Percentiles rank a stretch among this genome's conserved stretches.
Conservation (phyloP, 2,113 vertebrate species). For the Leptosomus discolor region DNA sequence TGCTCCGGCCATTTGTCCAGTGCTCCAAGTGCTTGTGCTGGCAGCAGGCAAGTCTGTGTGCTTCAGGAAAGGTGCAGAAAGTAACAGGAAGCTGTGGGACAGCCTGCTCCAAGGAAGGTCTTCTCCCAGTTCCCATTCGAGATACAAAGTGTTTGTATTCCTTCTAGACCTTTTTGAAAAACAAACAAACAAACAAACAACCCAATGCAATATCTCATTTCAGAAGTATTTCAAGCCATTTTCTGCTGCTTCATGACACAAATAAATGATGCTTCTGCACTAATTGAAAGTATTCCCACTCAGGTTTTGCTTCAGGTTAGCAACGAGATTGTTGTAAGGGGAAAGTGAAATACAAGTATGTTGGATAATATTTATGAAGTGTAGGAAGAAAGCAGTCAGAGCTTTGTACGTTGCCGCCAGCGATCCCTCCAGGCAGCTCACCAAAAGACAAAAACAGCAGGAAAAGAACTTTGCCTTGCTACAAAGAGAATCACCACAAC, state of each 20-base stretch:
- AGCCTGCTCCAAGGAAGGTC: not conserved
- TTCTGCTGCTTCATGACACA: not conserved
- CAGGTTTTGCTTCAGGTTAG: not conserved
- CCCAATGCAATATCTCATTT: not conserved
- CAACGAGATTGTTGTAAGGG: not conserved
- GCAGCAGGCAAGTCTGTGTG: not conserved
- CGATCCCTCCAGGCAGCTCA: not conserved
- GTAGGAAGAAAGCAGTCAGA: not conserved
- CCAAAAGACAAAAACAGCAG: not conserved
- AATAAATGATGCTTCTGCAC: not conserved
- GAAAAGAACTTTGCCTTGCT: not conserved
- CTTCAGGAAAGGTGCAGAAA: not conserved
- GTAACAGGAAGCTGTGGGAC: not conserved
- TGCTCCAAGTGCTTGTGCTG: not conserved
- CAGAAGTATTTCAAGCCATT: not conserved
- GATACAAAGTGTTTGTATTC: not conserved
- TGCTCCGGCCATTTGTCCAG: not conserved
- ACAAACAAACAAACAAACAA: too few relatives aligned
- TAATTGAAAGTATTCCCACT: not conserved
- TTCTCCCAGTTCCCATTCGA: not conserved
- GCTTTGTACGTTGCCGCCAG: not conserved
- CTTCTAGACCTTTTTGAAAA: not conserved
- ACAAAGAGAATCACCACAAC: not conserved
- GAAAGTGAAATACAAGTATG: not conserved
- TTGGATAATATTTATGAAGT: not conserved